phyloP scores from a whole-genome alignment of 2,797 vertebrate genomes.

The Sebastes oblongus region DNA sequence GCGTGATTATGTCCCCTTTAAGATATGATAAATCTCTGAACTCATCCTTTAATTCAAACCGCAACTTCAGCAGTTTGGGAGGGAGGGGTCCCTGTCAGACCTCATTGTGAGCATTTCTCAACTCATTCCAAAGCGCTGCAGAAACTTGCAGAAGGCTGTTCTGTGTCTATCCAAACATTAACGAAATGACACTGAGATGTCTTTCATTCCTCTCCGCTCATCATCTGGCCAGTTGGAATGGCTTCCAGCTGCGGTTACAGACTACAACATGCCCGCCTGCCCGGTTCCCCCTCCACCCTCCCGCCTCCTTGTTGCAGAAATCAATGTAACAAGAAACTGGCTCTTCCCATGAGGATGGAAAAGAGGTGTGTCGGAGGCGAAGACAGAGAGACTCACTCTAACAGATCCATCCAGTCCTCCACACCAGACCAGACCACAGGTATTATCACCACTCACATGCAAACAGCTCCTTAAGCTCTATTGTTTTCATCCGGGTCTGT shows the following conservation, averaged over 20 bases:
- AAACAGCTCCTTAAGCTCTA: not conserved
- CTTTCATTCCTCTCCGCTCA: constrained; percentile 19
- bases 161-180: not conserved
- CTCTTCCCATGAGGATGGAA: constrained; percentile 18
- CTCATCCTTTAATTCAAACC: not conserved
- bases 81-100: constrained; percentile 6
- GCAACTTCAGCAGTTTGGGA: not conserved
- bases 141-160: constrained; percentile 28
- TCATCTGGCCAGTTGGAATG: constrained; percentile 2
- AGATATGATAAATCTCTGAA: not conserved
- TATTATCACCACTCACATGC: not conserved
- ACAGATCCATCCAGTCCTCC: not conserved
- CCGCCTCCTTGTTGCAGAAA: not conserved
- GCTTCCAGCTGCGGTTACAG: constrained; percentile 35
- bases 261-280: constrained; percentile 22
- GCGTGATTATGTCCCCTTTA: too few relatives aligned
- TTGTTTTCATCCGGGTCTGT: not conserved
- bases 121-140: constrained; percentile 19
- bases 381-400: constrained; percentile 9
- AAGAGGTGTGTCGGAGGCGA: constrained; percentile 54
- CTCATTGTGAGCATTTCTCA: constrained; percentile 10
- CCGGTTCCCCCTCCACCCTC: not conserved
- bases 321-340: not conserved
- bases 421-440: not conserved
- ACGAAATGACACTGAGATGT: not conserved